Evolutionary conservation across 2,888 invertebrate species (phyloP).

Genomic region (Notodonta dromedarius): DNA sequence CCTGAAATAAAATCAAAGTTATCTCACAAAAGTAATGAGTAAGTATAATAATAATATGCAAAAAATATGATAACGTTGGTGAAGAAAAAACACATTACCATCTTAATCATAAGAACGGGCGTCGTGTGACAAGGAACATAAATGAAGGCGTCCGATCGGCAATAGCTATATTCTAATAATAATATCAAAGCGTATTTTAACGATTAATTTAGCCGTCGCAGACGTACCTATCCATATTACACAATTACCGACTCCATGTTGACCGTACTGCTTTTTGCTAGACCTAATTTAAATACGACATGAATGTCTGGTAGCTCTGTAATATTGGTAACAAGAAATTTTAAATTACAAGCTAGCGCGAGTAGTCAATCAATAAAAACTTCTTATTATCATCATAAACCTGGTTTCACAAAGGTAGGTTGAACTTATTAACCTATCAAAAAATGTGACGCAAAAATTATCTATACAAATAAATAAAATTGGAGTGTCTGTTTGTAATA

Average conservation of each 20-base stretch:
- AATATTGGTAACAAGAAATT: no score
- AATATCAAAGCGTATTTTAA: constrained; percentile 28
- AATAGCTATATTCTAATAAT: constrained; percentile 28
- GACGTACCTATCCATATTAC: constrained; percentile 7
- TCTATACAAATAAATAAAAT: no score
- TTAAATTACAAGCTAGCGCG: no score
- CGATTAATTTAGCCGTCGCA: constrained; percentile 21
- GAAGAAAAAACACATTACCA: constrained; percentile 39
- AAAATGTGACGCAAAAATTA: no score
- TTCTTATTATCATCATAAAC: no score
- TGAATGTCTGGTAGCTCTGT: no score
- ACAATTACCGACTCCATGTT: background rate
- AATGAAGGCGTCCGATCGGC: constrained; percentile 33
- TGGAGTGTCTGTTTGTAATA: no score
- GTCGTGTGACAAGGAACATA: constrained; percentile 28
- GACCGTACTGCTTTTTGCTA: background rate
- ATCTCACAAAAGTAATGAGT: constrained; percentile 26
- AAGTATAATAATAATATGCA: constrained; percentile 15
- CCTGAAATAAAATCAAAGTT: no score
- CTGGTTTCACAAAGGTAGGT: no score
- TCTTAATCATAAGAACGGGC: constrained; percentile 35
- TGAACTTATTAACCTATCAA: no score
- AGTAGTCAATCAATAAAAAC: no score
- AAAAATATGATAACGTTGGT: constrained; percentile 42
- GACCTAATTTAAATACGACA: no score